A percentile compares a stretch with the other conserved stretches of the same genome.
These are phyloP conservation scores for Irena cyanogastra DNA, from an alignment of 2,113 vertebrate genomes.

Conservation along the genomic window DNA sequence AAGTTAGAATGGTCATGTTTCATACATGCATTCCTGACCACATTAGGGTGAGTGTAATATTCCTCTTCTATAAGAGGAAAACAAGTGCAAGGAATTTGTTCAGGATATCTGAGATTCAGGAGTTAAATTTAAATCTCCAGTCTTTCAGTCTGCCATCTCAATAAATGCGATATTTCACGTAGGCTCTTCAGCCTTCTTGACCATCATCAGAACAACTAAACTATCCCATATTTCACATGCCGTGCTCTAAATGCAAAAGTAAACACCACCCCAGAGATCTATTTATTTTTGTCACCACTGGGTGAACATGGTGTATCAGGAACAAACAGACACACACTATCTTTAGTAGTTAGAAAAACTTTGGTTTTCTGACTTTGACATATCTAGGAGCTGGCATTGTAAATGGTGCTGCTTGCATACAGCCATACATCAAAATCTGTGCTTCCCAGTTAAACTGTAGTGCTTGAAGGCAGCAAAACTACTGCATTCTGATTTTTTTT, in stretches of 20 bases:
- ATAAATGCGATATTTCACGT: not conserved
- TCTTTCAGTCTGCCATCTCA: not conserved
- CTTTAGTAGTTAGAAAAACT: not conserved
- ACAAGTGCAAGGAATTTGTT: not conserved
- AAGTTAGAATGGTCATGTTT: not conserved
- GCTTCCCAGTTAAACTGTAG: not conserved
- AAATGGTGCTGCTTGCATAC: not conserved
- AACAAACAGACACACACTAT: not conserved
- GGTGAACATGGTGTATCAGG: not conserved
- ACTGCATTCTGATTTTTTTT: not conserved
- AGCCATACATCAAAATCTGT: not conserved
- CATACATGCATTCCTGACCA: not conserved
- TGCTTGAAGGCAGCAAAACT: not conserved
- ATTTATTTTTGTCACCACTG: not conserved
- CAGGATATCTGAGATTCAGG: not conserved
- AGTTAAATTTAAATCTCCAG: not conserved
- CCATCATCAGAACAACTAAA: not conserved
- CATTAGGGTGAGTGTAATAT: not conserved
- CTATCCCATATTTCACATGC: not conserved
- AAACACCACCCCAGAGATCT: not conserved
- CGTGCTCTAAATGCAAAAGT: not conserved
- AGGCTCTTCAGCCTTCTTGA: not conserved
- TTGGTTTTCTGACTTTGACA: not conserved
- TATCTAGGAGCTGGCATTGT: not conserved
- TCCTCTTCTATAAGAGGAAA: not conserved